Evolutionary conservation across 2,888 invertebrate species (phyloP).

Genomic region (Pterobdella sp.): DNA sequence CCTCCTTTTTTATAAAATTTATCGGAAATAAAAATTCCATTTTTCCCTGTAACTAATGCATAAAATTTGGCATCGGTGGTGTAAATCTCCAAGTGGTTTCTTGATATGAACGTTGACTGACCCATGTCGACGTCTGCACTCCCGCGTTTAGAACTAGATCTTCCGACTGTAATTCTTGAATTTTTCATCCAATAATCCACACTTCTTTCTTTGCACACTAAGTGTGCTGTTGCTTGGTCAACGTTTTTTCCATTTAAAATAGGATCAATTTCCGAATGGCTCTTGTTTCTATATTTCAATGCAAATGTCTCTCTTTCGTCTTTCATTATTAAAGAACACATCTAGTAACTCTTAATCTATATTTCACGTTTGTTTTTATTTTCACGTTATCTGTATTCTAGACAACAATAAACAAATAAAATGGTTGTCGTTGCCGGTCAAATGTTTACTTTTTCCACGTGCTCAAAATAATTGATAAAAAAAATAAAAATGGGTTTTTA

Average conservation of each 20-base stretch:
- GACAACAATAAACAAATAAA: slow-evolving; percentile 30
- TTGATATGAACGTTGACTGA: slow-evolving; percentile 90
- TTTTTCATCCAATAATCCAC: slow-evolving; percentile 81
- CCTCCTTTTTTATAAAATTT: slow-evolving; percentile 89
- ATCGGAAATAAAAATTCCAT: slow-evolving; percentile 93
- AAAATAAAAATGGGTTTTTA: no score
- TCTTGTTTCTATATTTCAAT: slow-evolving; percentile 26
- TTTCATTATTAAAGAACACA: slow-evolving; percentile 1
- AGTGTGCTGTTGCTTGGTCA: slow-evolving; percentile 25
- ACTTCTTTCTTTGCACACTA: slow-evolving; percentile 28
- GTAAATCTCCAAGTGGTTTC: slow-evolving; percentile 81
- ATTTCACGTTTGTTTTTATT: slow-evolving; percentile 14
- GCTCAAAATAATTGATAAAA: no score
- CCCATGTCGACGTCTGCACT: slow-evolving; percentile 98
- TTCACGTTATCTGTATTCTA: slow-evolving; percentile 24
- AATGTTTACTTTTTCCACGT: slow-evolving; percentile 22
- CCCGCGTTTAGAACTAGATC: slow-evolving; percentile 90
- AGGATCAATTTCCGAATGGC: slow-evolving; percentile 1
- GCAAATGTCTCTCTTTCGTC: slow-evolving; percentile 17
- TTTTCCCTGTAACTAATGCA: slow-evolving; percentile 90
- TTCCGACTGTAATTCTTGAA: slow-evolving; percentile 79
- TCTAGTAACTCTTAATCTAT: not conserved
- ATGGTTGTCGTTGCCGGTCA: slow-evolving; percentile 24
- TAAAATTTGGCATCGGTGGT: slow-evolving; percentile 65
- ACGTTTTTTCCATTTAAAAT: not conserved